These are phyloP conservation scores for Otolemur garnettii DNA, from an alignment of 2,113 vertebrate genomes.

Conservation along the genomic window DNA sequence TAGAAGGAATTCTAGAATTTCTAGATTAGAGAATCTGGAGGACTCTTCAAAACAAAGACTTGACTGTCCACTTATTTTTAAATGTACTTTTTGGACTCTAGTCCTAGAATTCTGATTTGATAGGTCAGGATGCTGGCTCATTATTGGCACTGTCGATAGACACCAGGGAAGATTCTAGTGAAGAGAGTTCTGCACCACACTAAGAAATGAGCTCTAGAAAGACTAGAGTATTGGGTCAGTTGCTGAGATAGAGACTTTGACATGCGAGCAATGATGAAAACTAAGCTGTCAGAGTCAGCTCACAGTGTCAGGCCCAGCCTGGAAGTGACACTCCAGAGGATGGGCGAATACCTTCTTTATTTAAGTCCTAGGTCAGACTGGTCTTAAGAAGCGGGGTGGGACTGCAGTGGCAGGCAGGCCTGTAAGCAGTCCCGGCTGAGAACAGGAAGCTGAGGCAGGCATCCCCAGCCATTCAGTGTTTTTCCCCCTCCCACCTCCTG, in stretches of 20 bases:
- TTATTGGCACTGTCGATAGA: neutral
- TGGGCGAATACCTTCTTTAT: neutral
- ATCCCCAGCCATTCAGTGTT: fast-evolving
- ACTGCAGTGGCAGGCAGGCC: neutral
- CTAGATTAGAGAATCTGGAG: neutral
- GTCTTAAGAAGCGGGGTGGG: neutral
- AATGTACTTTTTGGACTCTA: neutral
- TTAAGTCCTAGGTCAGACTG: neutral
- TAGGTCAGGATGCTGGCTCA: neutral
- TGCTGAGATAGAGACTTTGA: neutral
- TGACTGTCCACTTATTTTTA: neutral
- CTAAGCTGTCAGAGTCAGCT: neutral
- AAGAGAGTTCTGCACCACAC: neutral
- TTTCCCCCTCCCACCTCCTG: neutral
- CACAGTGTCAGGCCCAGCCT: neutral
- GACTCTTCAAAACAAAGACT: neutral
- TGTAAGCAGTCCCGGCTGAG: neutral
- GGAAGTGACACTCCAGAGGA: neutral
- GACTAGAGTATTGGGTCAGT: neutral
- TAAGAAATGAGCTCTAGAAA: neutral
- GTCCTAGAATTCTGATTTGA: neutral
- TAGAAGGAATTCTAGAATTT: neutral
- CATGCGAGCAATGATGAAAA: neutral
- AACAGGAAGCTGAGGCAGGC: neutral
- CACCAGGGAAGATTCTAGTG: neutral